Evolutionary conservation across 2,888 invertebrate species (phyloP), one percentile per base, ranked within the genome.

Genomic region (Epinotia brunnichana): DNA sequence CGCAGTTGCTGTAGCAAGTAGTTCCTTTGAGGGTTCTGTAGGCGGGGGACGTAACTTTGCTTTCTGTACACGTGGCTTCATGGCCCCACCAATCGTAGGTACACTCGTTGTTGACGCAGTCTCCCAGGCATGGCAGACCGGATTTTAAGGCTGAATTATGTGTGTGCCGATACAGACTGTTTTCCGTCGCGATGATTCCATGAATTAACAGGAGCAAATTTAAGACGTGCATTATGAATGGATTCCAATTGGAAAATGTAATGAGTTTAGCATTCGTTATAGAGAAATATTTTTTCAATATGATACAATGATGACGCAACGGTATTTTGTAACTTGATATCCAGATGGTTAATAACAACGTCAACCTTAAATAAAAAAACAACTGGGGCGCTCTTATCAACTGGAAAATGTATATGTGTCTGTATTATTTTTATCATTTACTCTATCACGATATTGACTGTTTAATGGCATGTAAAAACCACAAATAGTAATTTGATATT

Each of bases 1-100:
- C 73, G 13, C 73, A 73, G 57, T 73, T 73, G 24, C 73, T 73
- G 51, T 64, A 73, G 29, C 73, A 73, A 51, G 51, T 51, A 2
- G 9, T 57, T 10, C 51, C 62, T 53, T 69, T 62, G 7, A 63
- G 41, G 17, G 73, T 73, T 63, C 69, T 69, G 69, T 29, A 73
- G 4, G 59, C 29, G n/a, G 73, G 68, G 13, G 68, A 17, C 13
- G 24, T 41, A 3, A 63, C 63, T 39, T 63, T n/a, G 13, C 63
- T 68, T 41, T 15, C 24, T 7, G 29, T 24, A 29, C 73, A 73
- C 11, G 19, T 29, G 1, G 39, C 24, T 48, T 29, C 5, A 3
- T 69, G 48, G 2, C 73, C 73, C 21, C 13, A 41, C 73, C 73
- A 73, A n/a, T 69, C 73, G 13, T 51, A 51, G 9, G 29, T 19